These are phyloP conservation scores for Struthio camelus DNA, from an alignment of 2,113 vertebrate species.

Conservation along the genomic window DNA sequence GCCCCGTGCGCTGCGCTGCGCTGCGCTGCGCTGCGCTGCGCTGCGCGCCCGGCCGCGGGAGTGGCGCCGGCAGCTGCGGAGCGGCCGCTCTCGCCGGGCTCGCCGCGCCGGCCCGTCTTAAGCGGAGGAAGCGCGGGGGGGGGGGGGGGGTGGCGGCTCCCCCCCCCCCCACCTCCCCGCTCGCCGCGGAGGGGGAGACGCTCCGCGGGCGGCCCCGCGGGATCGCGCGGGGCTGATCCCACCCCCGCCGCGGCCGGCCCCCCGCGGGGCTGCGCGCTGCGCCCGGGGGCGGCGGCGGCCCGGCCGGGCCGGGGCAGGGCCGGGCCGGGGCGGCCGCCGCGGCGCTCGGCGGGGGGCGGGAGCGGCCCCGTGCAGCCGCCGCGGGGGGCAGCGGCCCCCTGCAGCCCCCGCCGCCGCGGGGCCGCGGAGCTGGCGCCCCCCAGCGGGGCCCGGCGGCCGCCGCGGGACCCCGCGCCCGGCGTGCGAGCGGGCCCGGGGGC, in stretches of 20 bases:
- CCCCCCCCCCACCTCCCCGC: conserved; percentile 2
- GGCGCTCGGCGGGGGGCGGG: not conserved
- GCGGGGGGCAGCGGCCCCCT: not conserved
- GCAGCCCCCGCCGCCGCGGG: not conserved
- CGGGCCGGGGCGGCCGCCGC: not conserved
- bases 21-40: not conserved
- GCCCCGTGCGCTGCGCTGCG: not conserved
- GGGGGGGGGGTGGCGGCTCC: conserved; percentile 44
- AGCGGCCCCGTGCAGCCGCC: not conserved
- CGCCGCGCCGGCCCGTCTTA: not conserved
- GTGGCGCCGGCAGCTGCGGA: not conserved
- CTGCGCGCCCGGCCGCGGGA: not conserved
- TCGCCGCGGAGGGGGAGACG: not conserved
- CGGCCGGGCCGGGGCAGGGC: not conserved
- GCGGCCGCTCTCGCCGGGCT: not conserved
- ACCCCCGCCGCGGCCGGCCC: not conserved
- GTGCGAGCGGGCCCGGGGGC: not conserved
- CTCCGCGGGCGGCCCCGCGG: not conserved
- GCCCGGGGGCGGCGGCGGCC: not conserved
- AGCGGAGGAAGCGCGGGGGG: conserved; percentile 24
- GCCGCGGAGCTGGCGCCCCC: not conserved
- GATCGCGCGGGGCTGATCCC: conserved; percentile 40
- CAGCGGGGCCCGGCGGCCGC: not conserved
- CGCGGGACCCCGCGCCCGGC: not conserved
- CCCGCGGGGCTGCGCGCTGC: not conserved